Base-by-base conservation (phyloP, 2,888 invertebrate genomes). In the Euplagia quadripunctaria region DNA sequence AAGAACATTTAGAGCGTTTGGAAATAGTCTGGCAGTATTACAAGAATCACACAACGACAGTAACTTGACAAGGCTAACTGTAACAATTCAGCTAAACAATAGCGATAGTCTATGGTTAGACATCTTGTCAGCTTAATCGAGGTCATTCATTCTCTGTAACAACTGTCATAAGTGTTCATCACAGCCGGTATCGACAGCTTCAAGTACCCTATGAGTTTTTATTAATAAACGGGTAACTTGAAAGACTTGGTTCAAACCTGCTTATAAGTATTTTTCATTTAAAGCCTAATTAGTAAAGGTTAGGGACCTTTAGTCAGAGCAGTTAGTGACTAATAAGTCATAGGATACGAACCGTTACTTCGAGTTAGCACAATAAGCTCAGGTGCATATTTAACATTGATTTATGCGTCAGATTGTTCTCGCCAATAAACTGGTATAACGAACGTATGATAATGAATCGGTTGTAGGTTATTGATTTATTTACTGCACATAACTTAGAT, bases 391-490 rank as follows among this genome's bases (percentile, higher is more conserved):
- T 80, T 78, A 68, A 64, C 41, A 73, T 51, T 80, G 79, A 84
- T 84, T 79, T 75, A 84, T 70, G 70, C 31, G 42, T 58, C 68
- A 68, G 9, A 75, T 72, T 51, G 68, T 71, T 74, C 74, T 77
- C 75, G 71, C 67, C 42, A 65, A 85, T 84, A 83, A 83, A 80
- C 84, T 75, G 79, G 71, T 71, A 77, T 82, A 83, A 86, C 79
- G 79, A 83, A 84, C 80, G 83, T 77, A 79, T 80, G 76, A 82
- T 81, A 78, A 78, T 79, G 72, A 74, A 79, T 79, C 79, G 75
- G 20, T 46, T 17, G 41, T 61, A 51, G 9, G 31, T 41, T 64
- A 46, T 64, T 63, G 69, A 70, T 63, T 70, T 68, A 68, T 68
- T 51, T 17, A 51, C 52, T 49, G 17, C 41, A n/a, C 31, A 61